phyloP scores from a whole-genome alignment of 2,888 invertebrate genomes.

The Leucania comma region DNA sequence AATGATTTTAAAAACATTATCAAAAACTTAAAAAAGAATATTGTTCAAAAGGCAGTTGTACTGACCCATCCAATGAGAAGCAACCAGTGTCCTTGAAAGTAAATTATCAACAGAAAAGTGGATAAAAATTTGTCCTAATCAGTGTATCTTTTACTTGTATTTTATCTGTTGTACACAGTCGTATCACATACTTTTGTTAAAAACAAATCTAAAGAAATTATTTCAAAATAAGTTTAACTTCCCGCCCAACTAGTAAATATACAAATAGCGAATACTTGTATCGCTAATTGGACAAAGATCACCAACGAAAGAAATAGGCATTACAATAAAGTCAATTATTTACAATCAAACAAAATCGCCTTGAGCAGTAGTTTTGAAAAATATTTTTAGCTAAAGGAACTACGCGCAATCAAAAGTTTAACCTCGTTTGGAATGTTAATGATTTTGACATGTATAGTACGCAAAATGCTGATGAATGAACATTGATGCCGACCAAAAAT shows the following conservation, averaged over 20 bases:
- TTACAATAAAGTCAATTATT: background rate
- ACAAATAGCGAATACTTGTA: constrained; percentile 19
- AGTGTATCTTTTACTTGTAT: background rate
- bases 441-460: constrained; percentile 42
- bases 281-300: constrained; percentile 23
- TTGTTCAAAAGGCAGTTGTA: background rate
- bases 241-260: constrained; percentile 36
- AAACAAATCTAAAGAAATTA: background rate
- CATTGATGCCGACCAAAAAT: constrained; percentile 12
- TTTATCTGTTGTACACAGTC: background rate
- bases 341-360: constrained; percentile 38
- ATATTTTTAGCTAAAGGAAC: constrained; percentile 14
- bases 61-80: constrained; percentile 3
- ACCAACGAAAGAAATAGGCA: background rate
- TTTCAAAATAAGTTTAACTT: constrained; percentile 27
- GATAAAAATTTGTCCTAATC: background rate
- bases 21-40: background rate
- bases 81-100: background rate
- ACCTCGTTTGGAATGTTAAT: constrained; percentile 44
- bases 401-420: constrained; percentile 19
- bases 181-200: background rate
- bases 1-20: background rate
- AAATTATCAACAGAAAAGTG: background rate
- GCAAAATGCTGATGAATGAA: constrained; percentile 50
- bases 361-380: constrained; percentile 28